Evolutionary conservation across 2,797 vertebrate species (phyloP).

Genomic region (Premnoplex brunnescens): DNA sequence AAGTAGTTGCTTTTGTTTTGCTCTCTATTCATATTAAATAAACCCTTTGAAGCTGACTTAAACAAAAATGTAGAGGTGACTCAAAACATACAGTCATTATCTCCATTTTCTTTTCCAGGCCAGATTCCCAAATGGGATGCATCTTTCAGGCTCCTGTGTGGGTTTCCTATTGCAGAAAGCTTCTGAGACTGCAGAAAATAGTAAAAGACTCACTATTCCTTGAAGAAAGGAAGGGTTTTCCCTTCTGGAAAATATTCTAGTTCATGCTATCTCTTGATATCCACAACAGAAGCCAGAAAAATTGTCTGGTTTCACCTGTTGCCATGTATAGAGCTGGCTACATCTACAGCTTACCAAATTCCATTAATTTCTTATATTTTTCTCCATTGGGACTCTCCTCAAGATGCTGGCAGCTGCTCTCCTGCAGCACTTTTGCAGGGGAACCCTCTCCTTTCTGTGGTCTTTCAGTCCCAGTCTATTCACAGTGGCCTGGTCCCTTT

Average conservation of each 20-base stretch:
- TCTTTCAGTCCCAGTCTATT: not conserved
- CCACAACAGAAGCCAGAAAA: not conserved
- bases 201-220: not conserved
- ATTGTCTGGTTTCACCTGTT: not conserved
- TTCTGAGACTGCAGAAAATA: not conserved
- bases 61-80: not conserved
- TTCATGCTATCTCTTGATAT: not conserved
- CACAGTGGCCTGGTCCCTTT: not conserved
- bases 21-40: not conserved
- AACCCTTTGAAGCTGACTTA: not conserved
- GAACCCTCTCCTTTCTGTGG: not conserved
- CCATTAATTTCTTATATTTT: not conserved
- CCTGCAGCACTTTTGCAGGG: not conserved
- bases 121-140: not conserved
- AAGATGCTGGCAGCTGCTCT: not conserved
- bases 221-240: not conserved
- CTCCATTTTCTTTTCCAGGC: not conserved
- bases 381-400: not conserved
- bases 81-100: not conserved
- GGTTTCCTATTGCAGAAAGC: not conserved
- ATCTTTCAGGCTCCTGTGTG: not conserved
- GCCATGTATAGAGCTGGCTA: not conserved
- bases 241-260: not conserved
- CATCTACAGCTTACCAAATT: not conserved
- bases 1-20: conserved; percentile 6